A percentile compares a stretch with the other conserved stretches of the same genome.
These are phyloP conservation scores for Sesamia inferens DNA, from an alignment of 2,888 invertebrate species.

Conservation along the genomic window DNA sequence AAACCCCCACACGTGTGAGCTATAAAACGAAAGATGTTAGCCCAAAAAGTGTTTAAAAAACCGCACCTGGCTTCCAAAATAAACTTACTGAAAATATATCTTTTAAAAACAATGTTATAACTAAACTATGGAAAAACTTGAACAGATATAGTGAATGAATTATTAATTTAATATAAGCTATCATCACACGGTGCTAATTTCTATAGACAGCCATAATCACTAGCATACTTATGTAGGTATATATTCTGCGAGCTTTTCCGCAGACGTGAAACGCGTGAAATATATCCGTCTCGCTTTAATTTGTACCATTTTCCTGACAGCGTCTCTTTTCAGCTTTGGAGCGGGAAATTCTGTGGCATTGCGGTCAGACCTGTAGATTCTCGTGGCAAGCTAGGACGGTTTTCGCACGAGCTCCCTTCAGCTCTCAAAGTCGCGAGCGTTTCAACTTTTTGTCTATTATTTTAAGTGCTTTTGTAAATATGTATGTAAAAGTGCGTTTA, in stretches of 20 bases:
- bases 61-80: constrained; percentile 30
- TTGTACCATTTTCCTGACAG: constrained; percentile 34
- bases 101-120: constrained; percentile 30
- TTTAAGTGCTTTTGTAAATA: constrained; percentile 60
- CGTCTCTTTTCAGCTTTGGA: constrained; percentile 69
- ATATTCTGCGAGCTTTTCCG: constrained; percentile 74
- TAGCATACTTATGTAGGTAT: constrained; percentile 44
- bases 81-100: constrained; percentile 30
- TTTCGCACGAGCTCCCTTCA: constrained; percentile 65
- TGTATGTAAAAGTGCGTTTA: constrained; percentile 42
- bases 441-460: constrained; percentile 66
- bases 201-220: constrained; percentile 66
- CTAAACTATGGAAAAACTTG: constrained; percentile 49
- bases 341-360: constrained; percentile 83
- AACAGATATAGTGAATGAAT: constrained; percentile 63
- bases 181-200: constrained; percentile 55
- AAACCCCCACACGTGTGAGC: constrained; percentile 1
- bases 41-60: constrained; percentile 43
- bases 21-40: constrained; percentile 16
- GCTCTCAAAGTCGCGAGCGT: constrained; percentile 55
- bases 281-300: constrained; percentile 68
- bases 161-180: constrained; percentile 67
- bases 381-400: constrained; percentile 79
- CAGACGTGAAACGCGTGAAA: constrained; percentile 64
- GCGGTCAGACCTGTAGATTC: constrained; percentile 87